A percentile compares a stretch with the other conserved stretches of the same genome.
Conservation (phyloP, 2,797 vertebrate species). For the Steatocranus sp. region DNA sequence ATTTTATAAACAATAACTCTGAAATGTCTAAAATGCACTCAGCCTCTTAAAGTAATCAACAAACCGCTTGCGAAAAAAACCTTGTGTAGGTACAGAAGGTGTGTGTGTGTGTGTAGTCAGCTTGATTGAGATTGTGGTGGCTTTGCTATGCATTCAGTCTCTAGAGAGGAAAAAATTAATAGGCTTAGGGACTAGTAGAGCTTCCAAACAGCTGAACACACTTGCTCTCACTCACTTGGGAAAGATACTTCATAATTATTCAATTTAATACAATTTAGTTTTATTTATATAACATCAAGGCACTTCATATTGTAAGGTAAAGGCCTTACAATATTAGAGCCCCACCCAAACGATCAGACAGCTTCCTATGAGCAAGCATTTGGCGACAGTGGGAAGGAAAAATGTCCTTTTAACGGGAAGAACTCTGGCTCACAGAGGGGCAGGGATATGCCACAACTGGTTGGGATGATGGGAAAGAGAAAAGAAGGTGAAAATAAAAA, state of each 20-base stretch:
- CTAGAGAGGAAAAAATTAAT: slow-evolving; percentile 12
- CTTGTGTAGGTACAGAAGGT: background rate
- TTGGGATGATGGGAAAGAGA: background rate
- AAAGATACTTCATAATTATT: background rate
- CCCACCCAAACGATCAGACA: background rate
- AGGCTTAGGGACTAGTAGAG: slow-evolving; percentile 29
- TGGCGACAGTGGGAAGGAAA: background rate
- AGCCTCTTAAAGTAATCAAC: background rate
- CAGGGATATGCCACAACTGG: background rate
- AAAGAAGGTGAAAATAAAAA: background rate
- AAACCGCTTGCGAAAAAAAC: background rate
- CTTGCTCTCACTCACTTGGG: background rate
- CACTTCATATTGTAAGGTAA: background rate
- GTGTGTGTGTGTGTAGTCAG: background rate
- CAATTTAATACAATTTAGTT: background rate
- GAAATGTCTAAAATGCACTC: background rate
- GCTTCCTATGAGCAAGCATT: background rate
- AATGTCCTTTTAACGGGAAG: background rate
- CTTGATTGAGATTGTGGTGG: background rate
- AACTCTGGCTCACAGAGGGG: background rate
- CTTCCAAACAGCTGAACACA: slow-evolving; percentile 22
- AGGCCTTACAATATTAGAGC: background rate
- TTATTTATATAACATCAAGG: background rate
- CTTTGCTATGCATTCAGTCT: background rate
- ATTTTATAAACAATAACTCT: background rate